These are phyloP conservation scores for Uloborus plumipes DNA, from an alignment of 2,888 invertebrate species.

Conservation along the genomic window DNA sequence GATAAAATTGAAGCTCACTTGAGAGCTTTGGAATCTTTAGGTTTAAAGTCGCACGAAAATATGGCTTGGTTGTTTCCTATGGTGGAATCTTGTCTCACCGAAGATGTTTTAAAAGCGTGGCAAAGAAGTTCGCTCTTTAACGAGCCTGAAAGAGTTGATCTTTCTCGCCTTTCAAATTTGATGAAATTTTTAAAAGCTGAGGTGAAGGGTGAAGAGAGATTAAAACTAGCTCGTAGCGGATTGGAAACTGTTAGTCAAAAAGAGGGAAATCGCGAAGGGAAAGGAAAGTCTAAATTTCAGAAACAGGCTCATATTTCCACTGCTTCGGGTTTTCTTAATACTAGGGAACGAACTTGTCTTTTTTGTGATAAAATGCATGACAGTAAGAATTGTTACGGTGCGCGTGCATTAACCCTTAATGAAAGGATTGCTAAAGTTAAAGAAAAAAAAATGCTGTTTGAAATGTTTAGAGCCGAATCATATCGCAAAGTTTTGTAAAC, in stretches of 20 bases:
- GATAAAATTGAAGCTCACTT: constrained; percentile 2
- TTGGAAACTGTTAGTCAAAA: not conserved
- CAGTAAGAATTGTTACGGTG: too few relatives aligned
- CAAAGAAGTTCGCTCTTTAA: constrained; percentile 1
- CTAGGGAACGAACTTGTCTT: too few relatives aligned
- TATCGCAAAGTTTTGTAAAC: constrained; percentile 5
- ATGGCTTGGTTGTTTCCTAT: too few relatives aligned
- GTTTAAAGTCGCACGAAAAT: not conserved
- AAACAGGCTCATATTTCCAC: not conserved
- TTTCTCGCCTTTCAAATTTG: not conserved
- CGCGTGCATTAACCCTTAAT: too few relatives aligned
- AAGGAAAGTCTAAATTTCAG: not conserved
- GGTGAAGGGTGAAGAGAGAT: constrained; percentile 1
- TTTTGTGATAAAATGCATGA: too few relatives aligned
- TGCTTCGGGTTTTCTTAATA: not conserved
- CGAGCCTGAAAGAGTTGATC: not conserved
- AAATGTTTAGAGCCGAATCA: not conserved
- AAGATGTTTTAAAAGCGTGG: not conserved
- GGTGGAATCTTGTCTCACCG: too few relatives aligned
- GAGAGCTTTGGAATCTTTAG: constrained; percentile 7
- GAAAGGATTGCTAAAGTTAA: too few relatives aligned
- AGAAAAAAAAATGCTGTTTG: not conserved
- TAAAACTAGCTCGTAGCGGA: too few relatives aligned
- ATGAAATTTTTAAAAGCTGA: not conserved
- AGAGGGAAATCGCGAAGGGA: not conserved